A percentile compares a stretch with the other conserved stretches of the same genome.
These are phyloP conservation scores for Hesperophylax magnus DNA, from an alignment of 1,140 invertebrate species.

Conservation along the genomic window DNA sequence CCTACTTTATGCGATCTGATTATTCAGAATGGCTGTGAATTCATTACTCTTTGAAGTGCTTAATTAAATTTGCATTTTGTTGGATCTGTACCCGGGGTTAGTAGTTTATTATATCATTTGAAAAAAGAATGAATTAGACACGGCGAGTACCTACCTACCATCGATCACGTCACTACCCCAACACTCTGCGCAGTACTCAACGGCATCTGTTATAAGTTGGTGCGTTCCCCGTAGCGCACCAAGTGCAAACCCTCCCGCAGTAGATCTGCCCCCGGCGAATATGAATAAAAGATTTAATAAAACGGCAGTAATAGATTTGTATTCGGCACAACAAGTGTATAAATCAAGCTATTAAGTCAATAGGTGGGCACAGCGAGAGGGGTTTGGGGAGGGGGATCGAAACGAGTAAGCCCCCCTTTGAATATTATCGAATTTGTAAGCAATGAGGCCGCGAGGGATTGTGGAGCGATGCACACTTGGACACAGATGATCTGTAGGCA, in stretches of 20 bases:
- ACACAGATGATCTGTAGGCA: not conserved
- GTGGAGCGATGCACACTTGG: not conserved
- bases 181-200: not conserved
- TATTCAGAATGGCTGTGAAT: too few relatives aligned
- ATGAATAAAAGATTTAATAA: conserved; percentile 60
- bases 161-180: not conserved
- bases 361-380: not conserved
- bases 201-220: conserved; percentile 13
- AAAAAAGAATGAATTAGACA: not conserved
- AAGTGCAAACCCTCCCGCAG: too few relatives aligned
- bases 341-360: conserved; percentile 59
- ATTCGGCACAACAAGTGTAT: conserved; percentile 58
- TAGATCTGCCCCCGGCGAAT: conserved; percentile 1
- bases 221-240: not conserved
- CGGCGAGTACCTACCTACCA: too few relatives aligned
- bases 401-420: conserved; percentile 1
- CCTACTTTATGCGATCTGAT: too few relatives aligned
- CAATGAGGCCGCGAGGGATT: conserved; percentile 15
- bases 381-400: not conserved
- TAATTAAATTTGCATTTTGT: too few relatives aligned
- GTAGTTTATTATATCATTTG: too few relatives aligned
- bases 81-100: too few relatives aligned
- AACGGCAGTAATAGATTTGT: conserved; percentile 58
- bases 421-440: conserved; percentile 54
- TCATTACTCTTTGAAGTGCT: too few relatives aligned